These are phyloP conservation scores for Pseudomyrmex concolor DNA, from an alignment of 1,140 invertebrate genomes.

Conservation along the genomic window DNA sequence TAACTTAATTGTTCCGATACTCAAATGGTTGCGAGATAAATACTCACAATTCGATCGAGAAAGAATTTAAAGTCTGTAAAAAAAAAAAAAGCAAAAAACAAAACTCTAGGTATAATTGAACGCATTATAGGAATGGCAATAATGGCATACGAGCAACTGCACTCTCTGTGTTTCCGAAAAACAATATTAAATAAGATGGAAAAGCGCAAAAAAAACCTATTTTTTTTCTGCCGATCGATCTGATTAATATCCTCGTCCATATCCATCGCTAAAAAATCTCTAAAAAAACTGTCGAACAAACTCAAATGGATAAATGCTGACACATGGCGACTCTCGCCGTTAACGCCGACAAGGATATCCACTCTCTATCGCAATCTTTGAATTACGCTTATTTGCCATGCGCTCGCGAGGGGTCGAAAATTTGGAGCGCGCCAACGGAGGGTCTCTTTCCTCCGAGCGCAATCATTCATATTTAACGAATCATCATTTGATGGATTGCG, in stretches of 20 bases:
- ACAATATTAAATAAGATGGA: neutral
- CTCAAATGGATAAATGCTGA: neutral
- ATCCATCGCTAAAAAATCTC: neutral
- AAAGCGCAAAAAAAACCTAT: neutral
- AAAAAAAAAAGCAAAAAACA: neutral
- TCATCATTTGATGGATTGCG: conserved; percentile 75
- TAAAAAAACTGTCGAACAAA: conserved; percentile 23
- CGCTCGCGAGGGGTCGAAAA: conserved; percentile 37
- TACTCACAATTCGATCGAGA: conserved; percentile 26
- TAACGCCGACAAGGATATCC: conserved; percentile 51
- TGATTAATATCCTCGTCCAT: conserved; percentile 31
- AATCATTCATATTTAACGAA: conserved; percentile 76
- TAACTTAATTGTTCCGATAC: conserved; percentile 79
- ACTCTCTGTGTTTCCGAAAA: neutral
- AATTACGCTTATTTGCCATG: conserved; percentile 64
- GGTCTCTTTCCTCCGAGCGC: conserved; percentile 49
- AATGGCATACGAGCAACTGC: neutral
- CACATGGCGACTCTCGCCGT: conserved; percentile 4
- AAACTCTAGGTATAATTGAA: neutral
- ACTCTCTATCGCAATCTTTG: conserved; percentile 35
- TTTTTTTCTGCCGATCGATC: neutral
- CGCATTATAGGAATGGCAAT: neutral
- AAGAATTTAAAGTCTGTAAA: neutral
- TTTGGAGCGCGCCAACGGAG: conserved; percentile 24
- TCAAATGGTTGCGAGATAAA: conserved; percentile 37